These are phyloP conservation scores for Percopsis transmontana DNA, from an alignment of 2,113 vertebrate genomes.

Conservation along the genomic window DNA sequence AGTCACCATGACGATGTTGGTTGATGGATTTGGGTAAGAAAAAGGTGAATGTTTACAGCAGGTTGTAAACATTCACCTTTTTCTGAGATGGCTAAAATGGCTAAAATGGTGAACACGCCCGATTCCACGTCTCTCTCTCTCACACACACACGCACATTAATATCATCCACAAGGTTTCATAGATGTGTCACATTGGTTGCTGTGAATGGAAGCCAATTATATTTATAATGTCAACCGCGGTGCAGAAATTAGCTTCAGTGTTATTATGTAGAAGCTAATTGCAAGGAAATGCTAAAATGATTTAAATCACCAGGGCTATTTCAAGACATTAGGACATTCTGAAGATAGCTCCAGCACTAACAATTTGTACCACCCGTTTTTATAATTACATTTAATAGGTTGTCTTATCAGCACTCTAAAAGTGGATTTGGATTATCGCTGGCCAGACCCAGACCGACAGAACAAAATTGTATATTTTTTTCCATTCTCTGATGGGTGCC, in stretches of 20 bases:
- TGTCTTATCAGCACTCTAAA: constrained; percentile 76
- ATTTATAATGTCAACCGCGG: constrained; percentile 98
- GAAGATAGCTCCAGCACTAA: constrained; percentile 77
- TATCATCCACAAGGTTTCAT: constrained; percentile 84
- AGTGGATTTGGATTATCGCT: constrained; percentile 75
- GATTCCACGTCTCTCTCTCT: not conserved
- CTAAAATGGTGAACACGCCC: constrained; percentile 22
- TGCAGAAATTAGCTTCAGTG: constrained; percentile 85
- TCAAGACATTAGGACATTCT: constrained; percentile 77
- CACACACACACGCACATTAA: constrained; percentile 75
- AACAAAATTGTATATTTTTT: constrained; percentile 66
- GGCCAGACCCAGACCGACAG: constrained; percentile 62
- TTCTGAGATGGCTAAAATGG: constrained; percentile 27
- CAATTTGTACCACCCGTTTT: constrained; percentile 75
- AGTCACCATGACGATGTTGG: constrained; percentile 84
- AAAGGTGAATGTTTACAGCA: constrained; percentile 78
- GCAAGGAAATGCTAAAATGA: constrained; percentile 80
- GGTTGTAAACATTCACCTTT: constrained; percentile 60
- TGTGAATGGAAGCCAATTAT: constrained; percentile 95
- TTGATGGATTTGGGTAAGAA: constrained; percentile 87
- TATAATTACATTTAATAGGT: constrained; percentile 81
- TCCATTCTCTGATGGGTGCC: constrained; percentile 53
- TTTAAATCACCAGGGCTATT: constrained; percentile 78
- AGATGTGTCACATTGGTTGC: constrained; percentile 88
- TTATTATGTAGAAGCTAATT: constrained; percentile 80